A percentile compares a stretch with the other conserved stretches of the same genome.
Evolutionary conservation across 2,113 vertebrate species (phyloP).

Genomic region (Seriola rivoliana): DNA sequence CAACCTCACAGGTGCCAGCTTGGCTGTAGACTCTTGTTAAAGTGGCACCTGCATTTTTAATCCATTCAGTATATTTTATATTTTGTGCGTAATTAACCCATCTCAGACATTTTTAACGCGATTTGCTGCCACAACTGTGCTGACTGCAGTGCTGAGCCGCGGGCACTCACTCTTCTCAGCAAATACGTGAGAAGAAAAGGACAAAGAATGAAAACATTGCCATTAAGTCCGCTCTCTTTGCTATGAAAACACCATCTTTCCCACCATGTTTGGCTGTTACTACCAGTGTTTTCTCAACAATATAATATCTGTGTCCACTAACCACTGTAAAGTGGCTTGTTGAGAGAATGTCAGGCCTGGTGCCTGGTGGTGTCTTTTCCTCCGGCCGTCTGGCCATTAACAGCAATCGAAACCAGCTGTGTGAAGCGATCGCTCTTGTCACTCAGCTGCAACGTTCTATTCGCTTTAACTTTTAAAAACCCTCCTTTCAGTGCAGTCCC

Average conservation of each 20-base stretch:
- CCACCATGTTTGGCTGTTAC: slow-evolving; percentile 28
- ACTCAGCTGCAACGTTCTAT: slow-evolving; percentile 62
- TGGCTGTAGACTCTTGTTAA: background rate
- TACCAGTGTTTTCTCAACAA: slow-evolving; percentile 55
- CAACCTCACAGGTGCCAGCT: background rate
- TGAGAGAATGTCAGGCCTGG: slow-evolving; percentile 61
- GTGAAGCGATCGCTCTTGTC: slow-evolving; percentile 67
- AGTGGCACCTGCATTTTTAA: background rate
- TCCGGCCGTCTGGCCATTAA: slow-evolving; percentile 54
- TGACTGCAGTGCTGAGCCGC: background rate
- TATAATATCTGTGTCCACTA: slow-evolving; percentile 51
- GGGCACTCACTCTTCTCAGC: background rate
- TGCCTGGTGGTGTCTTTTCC: slow-evolving; percentile 64
- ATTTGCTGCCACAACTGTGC: background rate
- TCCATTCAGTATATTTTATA: background rate
- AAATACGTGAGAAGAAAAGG: slow-evolving; percentile 19
- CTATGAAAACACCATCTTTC: slow-evolving; percentile 42
- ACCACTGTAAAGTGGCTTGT: slow-evolving; percentile 63
- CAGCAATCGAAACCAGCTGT: slow-evolving; percentile 80
- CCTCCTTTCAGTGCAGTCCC: slow-evolving; percentile 61
- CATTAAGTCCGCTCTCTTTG: slow-evolving; percentile 17
- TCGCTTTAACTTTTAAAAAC: slow-evolving; percentile 71
- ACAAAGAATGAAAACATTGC: slow-evolving; percentile 22
- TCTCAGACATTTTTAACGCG: background rate
- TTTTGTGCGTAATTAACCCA: background rate